These are phyloP conservation scores for Caenorhabditis becei DNA, from an alignment of 2,888 invertebrate species.

Conservation along the genomic window DNA sequence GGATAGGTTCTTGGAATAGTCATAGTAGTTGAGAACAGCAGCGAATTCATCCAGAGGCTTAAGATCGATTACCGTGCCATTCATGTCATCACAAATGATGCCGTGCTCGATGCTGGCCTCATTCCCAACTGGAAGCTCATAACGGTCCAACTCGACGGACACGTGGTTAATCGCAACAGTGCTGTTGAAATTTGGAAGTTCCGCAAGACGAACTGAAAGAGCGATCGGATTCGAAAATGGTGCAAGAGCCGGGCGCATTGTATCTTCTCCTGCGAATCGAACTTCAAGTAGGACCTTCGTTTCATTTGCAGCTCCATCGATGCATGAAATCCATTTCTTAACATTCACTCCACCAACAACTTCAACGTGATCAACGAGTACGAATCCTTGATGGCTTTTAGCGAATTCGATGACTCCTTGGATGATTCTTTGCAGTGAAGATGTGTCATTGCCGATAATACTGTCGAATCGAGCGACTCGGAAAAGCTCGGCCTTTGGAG, in stretches of 20 bases:
- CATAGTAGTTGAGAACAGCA: conserved; percentile 35
- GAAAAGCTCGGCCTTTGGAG: conserved; percentile 21
- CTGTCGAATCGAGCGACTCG: conserved; percentile 5
- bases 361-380: conserved; percentile 9
- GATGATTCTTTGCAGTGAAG: conserved; percentile 24
- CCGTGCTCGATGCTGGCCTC: conserved; percentile 44
- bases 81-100: conserved; percentile 24
- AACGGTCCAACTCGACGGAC: conserved; percentile 50
- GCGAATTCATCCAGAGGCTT: conserved; percentile 46
- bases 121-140: conserved; percentile 32
- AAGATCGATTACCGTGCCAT: not conserved
- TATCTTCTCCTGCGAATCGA: conserved; percentile 49
- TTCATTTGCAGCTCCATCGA: conserved; percentile 21
- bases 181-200: conserved; percentile 30
- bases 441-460: conserved; percentile 34
- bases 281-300: conserved; percentile 44
- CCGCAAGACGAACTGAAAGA: conserved; percentile 50
- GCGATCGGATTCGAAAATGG: conserved; percentile 48
- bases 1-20: conserved; percentile 13
- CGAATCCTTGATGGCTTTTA: conserved; percentile 30
- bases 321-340: conserved; percentile 43
- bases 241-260: conserved; percentile 15
- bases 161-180: conserved; percentile 29
- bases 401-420: conserved; percentile 25
- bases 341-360: conserved; percentile 49